These are phyloP conservation scores for Trematocara nigrifrons DNA, from an alignment of 2,113 vertebrate species.

Conservation along the genomic window DNA sequence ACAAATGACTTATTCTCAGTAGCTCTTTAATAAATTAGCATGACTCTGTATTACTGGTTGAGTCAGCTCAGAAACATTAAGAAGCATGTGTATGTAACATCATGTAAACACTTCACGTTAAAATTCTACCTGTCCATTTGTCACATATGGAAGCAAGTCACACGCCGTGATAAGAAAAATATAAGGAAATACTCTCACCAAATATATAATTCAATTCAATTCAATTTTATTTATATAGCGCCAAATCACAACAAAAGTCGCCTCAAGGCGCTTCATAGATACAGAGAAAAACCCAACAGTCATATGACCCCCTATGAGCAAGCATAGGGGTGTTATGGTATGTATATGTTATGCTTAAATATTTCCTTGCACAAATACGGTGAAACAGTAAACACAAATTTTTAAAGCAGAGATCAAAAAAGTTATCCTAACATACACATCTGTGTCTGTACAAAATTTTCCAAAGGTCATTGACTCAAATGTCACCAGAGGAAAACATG, in stretches of 20 bases:
- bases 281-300: too few species aligned
- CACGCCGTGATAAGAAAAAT: not conserved
- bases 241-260: too few species aligned
- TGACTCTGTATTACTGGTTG: not conserved
- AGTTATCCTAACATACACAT: not conserved
- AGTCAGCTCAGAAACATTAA: not conserved
- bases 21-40: not conserved
- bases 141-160: not conserved
- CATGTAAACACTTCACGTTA: not conserved
- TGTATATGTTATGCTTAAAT: not conserved
- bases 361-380: not conserved
- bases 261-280: too few species aligned
- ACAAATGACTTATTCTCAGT: not conserved
- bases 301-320: too few species aligned
- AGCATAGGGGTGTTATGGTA: too few species aligned
- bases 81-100: not conserved
- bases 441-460: not conserved
- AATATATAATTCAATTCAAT: not conserved
- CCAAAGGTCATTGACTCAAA: not conserved
- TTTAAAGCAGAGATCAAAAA: not conserved
- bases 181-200: not conserved
- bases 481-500: not conserved
- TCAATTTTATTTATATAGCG: too few species aligned
- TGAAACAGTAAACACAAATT: not conserved
- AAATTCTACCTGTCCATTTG: not conserved